Evolutionary conservation across 2,113 vertebrate species (phyloP), one percentile per base, ranked within the genome.

Genomic region (Puffinus mauretanicus): DNA sequence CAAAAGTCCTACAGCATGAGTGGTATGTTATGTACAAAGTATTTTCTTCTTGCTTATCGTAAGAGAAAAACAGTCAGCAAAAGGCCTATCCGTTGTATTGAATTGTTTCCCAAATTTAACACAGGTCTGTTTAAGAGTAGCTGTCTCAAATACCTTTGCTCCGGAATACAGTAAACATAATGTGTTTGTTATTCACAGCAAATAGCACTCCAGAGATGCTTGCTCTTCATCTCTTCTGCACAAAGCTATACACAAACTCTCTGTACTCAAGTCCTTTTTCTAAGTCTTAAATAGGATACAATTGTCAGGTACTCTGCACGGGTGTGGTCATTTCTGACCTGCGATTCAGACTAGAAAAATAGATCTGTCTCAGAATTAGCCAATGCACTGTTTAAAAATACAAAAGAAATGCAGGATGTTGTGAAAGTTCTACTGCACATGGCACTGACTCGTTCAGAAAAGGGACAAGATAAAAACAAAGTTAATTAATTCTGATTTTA

Each of bases 21-120:
- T 29, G 97, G 98, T 98, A 98, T 60, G 88, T 42, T 77, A n/a
- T 16, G 16, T 44, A 55, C 44, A 32, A 66, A 66, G 32, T 42
- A 30, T 61, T 58, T 75, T 79, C 8, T 82, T 55, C 51, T 90
- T 73, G 9, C 34, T 91, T 92, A 16, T 66, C 6, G 3, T 57
- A 40, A 83, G 38, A 86, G 19, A 51, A 79, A 69, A 80, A n/a
- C 14, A n/a, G 38, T 54, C 66, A 55, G 30, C 40, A 91, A 77
- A 83, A 85, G 81, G 36, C 13, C n/a, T 62, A 9, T n/a, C 22
- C 26, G 3, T 61, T 80, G 22, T 22, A 32, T 32, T 76, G 77
- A 70, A 38, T 57, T 54, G 32, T 89, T 91, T 85, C 32, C 61
- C 38, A 38, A 6, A 15, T 80, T 80, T 55, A 70, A 34, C 49